Base-by-base conservation (phyloP, 2,888 invertebrate genomes). In the Ennomos quercinarius region DNA sequence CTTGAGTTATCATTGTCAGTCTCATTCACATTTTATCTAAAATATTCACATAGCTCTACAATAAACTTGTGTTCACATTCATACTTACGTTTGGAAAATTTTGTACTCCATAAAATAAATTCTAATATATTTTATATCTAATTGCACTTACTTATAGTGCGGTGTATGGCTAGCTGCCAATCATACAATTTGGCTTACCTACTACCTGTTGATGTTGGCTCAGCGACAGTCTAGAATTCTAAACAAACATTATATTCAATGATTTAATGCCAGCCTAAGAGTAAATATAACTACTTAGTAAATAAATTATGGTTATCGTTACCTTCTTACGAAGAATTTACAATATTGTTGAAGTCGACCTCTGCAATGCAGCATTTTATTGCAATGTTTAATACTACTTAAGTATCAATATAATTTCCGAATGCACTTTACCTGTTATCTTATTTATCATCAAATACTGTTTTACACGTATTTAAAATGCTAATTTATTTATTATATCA, bases 181-280 rank as follows among this genome's bases (percentile, higher is more conserved):
- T 52, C 38, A 48, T 37, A 56, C 66, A 63, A 71, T 76, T 74
- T 64, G 62, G 72, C 82, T 81, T 78, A n/a, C n/a, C n/a, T n/a
- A 79, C 38, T 84, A 83, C 77, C 75, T 83, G 81, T 80, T 81
- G 70, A 70, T 82, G 74, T 86, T 89, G 86, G 89, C 88, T 72
- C 66, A 63, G 71, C 74, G 75, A 78, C 84, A 80, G 76, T 55
- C 51, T 56, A 50, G 42, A 82, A 77, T 69, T 59, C 54, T 58
- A 70, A 62, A 76, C 73, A 69, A 63, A 73, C 71, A 53, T 27
- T 27, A 50, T 40, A 45, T 70, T 65, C 64, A 71, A 68, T 65
- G 62, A 74, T 75, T 72, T 67, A 66, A 70, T 70, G 72, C 63
- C 37, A 57, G 12, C 17, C 55, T 48, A 41, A 37, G 46, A 52